Percentiles rank a stretch among this genome's conserved stretches.
phyloP scores from a whole-genome alignment of 2,113 vertebrate species.

The human (Homo sapiens) region DNA sequence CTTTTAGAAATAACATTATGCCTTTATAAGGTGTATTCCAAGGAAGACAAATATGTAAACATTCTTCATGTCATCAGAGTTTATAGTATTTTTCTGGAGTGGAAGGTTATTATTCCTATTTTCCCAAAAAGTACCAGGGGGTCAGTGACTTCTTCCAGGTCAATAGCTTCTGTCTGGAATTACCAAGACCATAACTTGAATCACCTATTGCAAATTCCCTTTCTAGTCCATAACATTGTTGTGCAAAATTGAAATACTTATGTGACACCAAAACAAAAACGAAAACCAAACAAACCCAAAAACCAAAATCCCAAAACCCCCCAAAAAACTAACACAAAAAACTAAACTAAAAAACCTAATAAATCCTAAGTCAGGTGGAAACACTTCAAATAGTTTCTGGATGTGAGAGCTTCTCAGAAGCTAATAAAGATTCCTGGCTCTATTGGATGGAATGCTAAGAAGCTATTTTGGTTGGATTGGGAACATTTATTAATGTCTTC shows the following conservation, averaged over 20 bases:
- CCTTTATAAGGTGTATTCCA: not conserved
- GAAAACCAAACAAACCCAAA: not conserved
- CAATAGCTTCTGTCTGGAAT: not conserved
- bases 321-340: no score
- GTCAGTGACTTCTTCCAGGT: not conserved
- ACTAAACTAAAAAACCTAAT: not conserved
- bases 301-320: no score
- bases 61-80: not conserved
- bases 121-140: not conserved
- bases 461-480: not conserved
- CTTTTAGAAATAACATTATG: not conserved
- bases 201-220: not conserved
- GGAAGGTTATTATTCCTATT: not conserved
- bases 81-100: not conserved
- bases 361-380: not conserved
- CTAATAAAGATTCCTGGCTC: constrained; percentile 20
- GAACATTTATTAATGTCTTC: not conserved
- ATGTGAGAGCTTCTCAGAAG: not conserved
- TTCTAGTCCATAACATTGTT: not conserved
- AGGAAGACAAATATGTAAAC: not conserved
- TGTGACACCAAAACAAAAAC: not conserved
- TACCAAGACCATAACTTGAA: not conserved
- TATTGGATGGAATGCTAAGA: constrained; percentile 1
- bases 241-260: constrained; percentile 1
- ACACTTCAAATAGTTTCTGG: not conserved